phyloP scores from a whole-genome alignment of 2,888 invertebrate species.

The Eudemis profundana region DNA sequence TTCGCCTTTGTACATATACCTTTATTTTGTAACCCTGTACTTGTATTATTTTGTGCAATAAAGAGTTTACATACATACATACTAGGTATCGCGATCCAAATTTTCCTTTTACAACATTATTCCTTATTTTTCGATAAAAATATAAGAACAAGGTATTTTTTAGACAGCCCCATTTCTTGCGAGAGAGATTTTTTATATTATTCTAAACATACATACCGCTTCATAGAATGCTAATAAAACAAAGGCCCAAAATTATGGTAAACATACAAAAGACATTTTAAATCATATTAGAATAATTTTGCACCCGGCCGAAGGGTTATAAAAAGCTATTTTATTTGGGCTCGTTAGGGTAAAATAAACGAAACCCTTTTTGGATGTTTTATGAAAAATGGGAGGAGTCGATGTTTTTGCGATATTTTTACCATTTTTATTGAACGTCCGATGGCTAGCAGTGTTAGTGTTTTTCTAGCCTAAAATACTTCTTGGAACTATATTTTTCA shows the following conservation, averaged over 20 bases:
- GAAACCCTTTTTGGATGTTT: constrained; percentile 12
- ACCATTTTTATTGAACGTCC: neutral
- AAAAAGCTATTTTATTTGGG: constrained; percentile 21
- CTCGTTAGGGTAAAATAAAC: constrained; percentile 3
- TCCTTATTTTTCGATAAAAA: no score
- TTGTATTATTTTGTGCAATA: no score
- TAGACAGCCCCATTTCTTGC: no score
- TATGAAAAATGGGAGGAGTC: neutral
- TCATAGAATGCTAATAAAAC: neutral
- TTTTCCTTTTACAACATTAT: no score
- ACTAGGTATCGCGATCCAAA: no score
- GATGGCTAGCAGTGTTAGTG: no score
- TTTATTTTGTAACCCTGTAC: no score
- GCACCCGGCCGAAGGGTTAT: constrained; percentile 4
- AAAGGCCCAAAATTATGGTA: constrained; percentile 12
- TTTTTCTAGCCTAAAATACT: no score
- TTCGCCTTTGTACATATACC: no score
- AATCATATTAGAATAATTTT: constrained; percentile 4
- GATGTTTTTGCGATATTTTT: neutral
- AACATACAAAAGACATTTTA: constrained; percentile 22
- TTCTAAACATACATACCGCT: neutral
- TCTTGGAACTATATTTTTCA: no score
- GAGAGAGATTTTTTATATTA: neutral
- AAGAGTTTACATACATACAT: no score
- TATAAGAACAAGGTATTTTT: no score